These are phyloP conservation scores for Psophia crepitans DNA, from an alignment of 2,113 vertebrate species.

Conservation along the genomic window DNA sequence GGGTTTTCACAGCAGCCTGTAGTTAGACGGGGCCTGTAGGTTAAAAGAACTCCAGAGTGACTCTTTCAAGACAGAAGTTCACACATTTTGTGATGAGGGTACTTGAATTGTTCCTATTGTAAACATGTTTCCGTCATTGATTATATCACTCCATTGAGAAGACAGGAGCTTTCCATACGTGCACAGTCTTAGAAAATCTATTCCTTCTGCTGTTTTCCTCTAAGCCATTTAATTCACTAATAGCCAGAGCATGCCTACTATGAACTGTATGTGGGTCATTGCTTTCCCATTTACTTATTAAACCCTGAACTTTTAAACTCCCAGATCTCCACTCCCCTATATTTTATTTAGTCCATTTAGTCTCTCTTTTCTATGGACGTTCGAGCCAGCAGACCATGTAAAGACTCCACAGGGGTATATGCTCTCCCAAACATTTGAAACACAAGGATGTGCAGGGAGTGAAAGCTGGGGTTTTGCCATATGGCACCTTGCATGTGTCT, in stretches of 20 bases:
- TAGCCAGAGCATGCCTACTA: background rate
- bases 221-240: background rate
- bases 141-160: background rate
- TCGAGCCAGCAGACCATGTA: slow-evolving; percentile 39
- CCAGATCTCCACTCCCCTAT: background rate
- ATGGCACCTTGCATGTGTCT: slow-evolving; percentile 30
- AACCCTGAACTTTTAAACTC: slow-evolving; percentile 52
- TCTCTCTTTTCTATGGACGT: slow-evolving; percentile 3
- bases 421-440: slow-evolving; percentile 37
- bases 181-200: background rate
- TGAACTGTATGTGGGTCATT: background rate
- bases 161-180: background rate
- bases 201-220: background rate
- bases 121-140: background rate
- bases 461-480: slow-evolving; percentile 38
- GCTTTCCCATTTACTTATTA: slow-evolving; percentile 23
- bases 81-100: background rate
- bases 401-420: background rate
- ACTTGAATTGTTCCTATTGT: background rate
- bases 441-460: slow-evolving; percentile 28
- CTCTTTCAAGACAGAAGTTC: background rate
- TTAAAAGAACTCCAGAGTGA: background rate
- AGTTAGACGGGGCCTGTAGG: background rate
- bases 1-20: background rate
- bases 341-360: slow-evolving; percentile 27